Base-by-base conservation (phyloP, 1,140 invertebrate genomes). In the Sipha flava region DNA sequence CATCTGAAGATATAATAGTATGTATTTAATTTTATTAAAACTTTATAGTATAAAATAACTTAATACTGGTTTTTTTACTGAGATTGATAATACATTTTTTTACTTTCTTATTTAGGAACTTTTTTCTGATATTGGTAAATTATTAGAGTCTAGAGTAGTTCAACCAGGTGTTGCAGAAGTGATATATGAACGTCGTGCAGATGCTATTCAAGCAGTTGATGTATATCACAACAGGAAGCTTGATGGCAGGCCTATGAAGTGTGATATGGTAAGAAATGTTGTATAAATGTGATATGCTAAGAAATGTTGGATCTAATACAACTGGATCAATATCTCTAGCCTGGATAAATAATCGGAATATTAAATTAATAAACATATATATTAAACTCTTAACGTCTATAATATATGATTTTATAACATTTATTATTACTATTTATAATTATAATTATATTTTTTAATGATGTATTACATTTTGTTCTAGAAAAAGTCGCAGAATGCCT, bases 221-320 rank as follows among this genome's bases (percentile, higher is more conserved):
- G 91, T 93, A 47, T 98, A 97, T 86, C 94, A 97, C 84, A 95
- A 96, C 85, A 87, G 95, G 68, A 94, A 96, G 84, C 87, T 95
- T 26, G 94, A 95, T 87, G 93, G 93, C 1, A 91, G 92, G 84
- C 92, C 92, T 4, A 94, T 94, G 92, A 92, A 92, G 83, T 93
- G 92, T 85, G 87, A 92, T 29, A 85, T 93, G 47, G 91, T 92
- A n/a, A 92, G 91, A 47, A 80, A 66, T n/a, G n/a, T n/a, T n/a
- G n/a, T n/a, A n/a, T n/a, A n/a, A n/a, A n/a, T n/a, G n/a, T n/a
- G n/a, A n/a, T n/a, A n/a, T n/a, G n/a, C n/a, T n/a, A n/a, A n/a
- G n/a, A n/a, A n/a, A n/a, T 49, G 31, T 23, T 29, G 26, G 34
- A 47, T 77, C 73, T 40, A 77, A 26, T 12, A n/a, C n/a, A n/a